Evolutionary conservation across 1,140 invertebrate genomes (phyloP), one percentile per base, ranked within the genome.

Genomic region (Apis laboriosa): DNA sequence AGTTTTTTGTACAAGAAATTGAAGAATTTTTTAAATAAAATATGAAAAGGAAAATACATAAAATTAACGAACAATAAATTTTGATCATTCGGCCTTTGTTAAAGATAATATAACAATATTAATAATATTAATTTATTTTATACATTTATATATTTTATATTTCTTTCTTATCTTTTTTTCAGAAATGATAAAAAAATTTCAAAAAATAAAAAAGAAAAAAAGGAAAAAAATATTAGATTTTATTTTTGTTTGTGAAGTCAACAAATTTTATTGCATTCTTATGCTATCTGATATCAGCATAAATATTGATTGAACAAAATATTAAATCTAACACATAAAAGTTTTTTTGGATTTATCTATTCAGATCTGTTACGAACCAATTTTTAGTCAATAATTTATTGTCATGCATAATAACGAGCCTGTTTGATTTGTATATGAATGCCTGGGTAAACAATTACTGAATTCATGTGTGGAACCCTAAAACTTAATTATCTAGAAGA

Each of bases 401-500:
- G 21, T 60, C 34, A 2, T 19, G 12, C n/a, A 24, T 55, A 71
- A 51, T 60, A 71, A 78, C 58, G 28, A 51, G 17, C 21, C 11
- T 19, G 9, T 28, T 34, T 21, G 77, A 43, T 72, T 72, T 72
- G 13, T 77, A 53, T 15, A 21, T 63, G 56, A 9, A 24, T 43
- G 19, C 1, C 7, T 43, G 21, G 21, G 9, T 55, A 1, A 53
- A 72, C 49, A 72, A 53, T 80, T 55, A 73, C 5, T 17, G n/a
- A 53, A 19, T n/a, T 11, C n/a, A 61, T 49, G 34, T 24, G 13
- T 17, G 11, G 51, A 51, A 24, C 17, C 34, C 53, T 19, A 21
- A 58, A 81, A 67, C 43, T 58, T 60, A 76, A 81, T 81, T n/a
- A 81, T 19, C 53, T 11, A 5, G 5, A n/a, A 55, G 61, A 28